These are phyloP conservation scores for Chromis chromis DNA, from an alignment of 2,797 vertebrate species.

Conservation along the genomic window DNA sequence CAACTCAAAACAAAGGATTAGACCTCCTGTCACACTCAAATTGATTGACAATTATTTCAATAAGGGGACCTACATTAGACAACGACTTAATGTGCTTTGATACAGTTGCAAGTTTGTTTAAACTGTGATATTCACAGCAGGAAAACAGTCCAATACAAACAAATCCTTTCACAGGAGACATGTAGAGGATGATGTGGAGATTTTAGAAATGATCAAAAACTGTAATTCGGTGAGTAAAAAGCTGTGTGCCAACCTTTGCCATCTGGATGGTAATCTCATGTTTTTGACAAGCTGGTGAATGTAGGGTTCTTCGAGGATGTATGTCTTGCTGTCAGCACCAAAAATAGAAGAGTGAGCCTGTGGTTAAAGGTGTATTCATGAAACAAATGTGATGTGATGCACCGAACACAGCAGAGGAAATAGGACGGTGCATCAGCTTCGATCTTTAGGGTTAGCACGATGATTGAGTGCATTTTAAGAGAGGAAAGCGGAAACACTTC, in stretches of 20 bases:
- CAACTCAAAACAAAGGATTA: background rate
- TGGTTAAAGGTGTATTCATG: conserved; percentile 84
- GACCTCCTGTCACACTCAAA: background rate
- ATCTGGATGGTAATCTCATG: background rate
- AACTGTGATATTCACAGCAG: background rate
- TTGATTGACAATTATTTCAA: background rate
- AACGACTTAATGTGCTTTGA: conserved; percentile 8
- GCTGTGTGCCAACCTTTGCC: background rate
- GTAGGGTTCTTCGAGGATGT: background rate
- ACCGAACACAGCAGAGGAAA: conserved; percentile 8
- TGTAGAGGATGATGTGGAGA: no score
- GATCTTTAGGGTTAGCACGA: background rate
- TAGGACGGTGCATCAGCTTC: background rate
- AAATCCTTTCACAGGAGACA: background rate
- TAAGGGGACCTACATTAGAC: background rate
- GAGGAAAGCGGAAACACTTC: conserved; percentile 18
- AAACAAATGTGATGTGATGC: conserved; percentile 59
- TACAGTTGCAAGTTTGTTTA: background rate
- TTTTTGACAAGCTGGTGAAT: background rate
- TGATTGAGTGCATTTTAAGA: conserved; percentile 13
- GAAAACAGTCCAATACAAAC: background rate
- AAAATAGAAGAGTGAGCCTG: conserved; percentile 64
- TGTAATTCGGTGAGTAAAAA: no score
- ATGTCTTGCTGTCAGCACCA: conserved; percentile 20
- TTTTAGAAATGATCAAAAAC: no score